Evolutionary conservation across 2,113 vertebrate species (phyloP), one percentile per base, ranked within the genome.

Genomic region (Neopipo cinnamomea): DNA sequence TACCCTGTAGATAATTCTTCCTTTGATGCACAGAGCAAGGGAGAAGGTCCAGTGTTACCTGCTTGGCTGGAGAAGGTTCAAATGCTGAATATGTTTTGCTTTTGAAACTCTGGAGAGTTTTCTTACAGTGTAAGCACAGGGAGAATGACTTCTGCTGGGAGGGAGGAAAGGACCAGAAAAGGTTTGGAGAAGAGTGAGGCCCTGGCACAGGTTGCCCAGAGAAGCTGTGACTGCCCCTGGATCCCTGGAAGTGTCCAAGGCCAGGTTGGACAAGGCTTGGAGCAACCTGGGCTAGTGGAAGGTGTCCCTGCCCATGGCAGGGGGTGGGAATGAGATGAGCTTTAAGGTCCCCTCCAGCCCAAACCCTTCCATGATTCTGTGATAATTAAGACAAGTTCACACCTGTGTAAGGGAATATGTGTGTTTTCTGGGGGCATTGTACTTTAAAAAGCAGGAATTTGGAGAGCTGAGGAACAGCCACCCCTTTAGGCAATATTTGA

Each of bases 281-380:
- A 52, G 44, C 68, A 37, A 0, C 44, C 37, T 59, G 61, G 41
- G 56, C 2, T 0, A 12, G 35, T 49, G 41, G 58, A 0, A 80
- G 25, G 35, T 62, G 75, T 72, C 66, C 56, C 65, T 87, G 55
- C 14, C 18, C 23, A 16, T 12, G 61, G 3, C 52, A 28, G 33
- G 22, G 2, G 10, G 8, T 24, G 33, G 33, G 27, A 0, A 30
- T 2, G 27, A 28, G 33, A 35, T 22, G 47, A 0, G 5, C 1
- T 76, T 47, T 12, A 19, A 31, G n/a, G 25, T 41, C 41, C 71
- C 71, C 55, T 83, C 30, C 41, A 5, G 16, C 12, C 30, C 47
- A 70, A 27, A 8, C 7, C 9, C 39, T 47, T 62, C 65, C 19
- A 8, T 9, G 46, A 5, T 31, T 70, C 30, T 9, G 20, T 27